phyloP scores from a whole-genome alignment of 92 coral and sea anemone species.

The Parazoanthus swiftii region DNA sequence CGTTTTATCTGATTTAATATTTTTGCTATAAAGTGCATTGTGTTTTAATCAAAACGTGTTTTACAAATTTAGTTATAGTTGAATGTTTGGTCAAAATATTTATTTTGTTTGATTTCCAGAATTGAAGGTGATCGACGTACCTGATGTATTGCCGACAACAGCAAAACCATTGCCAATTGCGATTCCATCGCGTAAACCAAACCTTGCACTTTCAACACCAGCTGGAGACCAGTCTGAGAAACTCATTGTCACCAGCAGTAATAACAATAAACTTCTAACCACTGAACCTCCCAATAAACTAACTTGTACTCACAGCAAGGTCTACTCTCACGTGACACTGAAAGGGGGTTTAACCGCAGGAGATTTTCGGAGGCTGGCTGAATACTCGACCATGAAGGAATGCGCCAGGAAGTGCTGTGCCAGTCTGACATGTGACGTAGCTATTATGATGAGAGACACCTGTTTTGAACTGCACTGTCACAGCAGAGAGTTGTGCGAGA shows the following conservation, averaged over 20 bases:
- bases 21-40: background rate
- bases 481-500: conserved; percentile 63
- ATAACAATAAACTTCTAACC: background rate
- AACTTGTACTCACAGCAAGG: conserved; percentile 69
- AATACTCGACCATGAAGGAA: conserved; percentile 67
- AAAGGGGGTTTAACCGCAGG: conserved; percentile 93
- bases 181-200: background rate
- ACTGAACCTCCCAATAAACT: conserved; percentile 22
- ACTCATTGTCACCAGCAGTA: background rate
- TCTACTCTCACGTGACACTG: conserved; percentile 81
- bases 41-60: too few relatives aligned
- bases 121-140: conserved; percentile 38
- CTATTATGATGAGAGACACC: conserved; percentile 81
- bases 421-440: conserved; percentile 73
- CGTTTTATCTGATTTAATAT: background rate
- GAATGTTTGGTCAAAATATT: background rate
- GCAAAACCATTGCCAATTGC: background rate
- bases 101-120: conserved; percentile 16
- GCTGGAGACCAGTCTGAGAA: background rate
- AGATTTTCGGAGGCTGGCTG: conserved; percentile 78
- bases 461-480: conserved; percentile 83
- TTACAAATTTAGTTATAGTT: too few relatives aligned
- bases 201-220: background rate
- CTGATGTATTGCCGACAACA: conserved; percentile 34
- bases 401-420: conserved; percentile 89